Conservation (phyloP, 1,140 invertebrate genomes). For the Diorhabda carinulata region DNA sequence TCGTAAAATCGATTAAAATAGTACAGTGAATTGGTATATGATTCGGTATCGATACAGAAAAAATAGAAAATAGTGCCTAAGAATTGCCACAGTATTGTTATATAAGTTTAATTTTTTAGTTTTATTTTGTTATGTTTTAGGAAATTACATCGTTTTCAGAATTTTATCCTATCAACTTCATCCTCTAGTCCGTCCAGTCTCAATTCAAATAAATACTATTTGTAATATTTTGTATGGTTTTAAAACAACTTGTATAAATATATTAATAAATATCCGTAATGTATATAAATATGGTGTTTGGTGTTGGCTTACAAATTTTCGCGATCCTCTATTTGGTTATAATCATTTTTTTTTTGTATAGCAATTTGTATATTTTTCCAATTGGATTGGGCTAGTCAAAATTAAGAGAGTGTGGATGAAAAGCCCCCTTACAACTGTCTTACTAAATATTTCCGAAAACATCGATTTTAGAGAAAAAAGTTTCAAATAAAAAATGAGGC, state of each 20-base stretch:
- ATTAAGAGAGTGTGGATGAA: no score
- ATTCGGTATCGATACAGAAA: no score
- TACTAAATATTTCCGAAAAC: no score
- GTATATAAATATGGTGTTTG: constrained; percentile 39
- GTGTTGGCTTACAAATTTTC: constrained; percentile 22
- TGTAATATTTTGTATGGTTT: constrained; percentile 27
- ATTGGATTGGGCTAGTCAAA: no score
- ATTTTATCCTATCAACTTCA: background rate
- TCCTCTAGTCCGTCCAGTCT: background rate
- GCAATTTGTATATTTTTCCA: no score
- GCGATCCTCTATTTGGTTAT: no score
- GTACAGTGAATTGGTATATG: no score
- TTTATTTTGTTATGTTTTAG: background rate
- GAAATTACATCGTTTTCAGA: background rate
- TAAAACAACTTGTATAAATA: constrained; percentile 38
- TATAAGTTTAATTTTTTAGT: background rate
- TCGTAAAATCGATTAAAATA: no score
- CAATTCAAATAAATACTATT: background rate
- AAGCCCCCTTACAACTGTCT: no score
- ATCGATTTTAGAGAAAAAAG: no score
- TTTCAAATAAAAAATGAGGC: no score
- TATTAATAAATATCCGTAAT: constrained; percentile 38
- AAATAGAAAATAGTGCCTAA: background rate
- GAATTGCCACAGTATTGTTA: background rate
- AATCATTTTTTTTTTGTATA: no score